Conservation (phyloP, 2,113 vertebrate genomes). For the Cyrtonyx montezumae region DNA sequence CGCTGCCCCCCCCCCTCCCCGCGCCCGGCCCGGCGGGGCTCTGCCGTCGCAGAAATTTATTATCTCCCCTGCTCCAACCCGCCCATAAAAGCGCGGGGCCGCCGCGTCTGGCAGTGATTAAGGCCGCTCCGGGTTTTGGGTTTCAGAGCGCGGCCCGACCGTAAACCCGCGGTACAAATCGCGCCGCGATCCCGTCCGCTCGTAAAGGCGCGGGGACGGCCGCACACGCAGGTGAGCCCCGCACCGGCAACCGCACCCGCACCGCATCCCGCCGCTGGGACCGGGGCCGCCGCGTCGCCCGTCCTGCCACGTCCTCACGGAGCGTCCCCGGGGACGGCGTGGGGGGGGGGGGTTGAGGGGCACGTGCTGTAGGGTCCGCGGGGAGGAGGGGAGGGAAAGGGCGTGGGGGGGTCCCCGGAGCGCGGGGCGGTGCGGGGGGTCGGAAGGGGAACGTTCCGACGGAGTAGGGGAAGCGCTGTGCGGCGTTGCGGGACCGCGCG, state of each 20-base stretch:
- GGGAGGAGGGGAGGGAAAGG: background rate
- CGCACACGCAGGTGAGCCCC: constrained; percentile 38
- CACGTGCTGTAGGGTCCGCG: too few species aligned
- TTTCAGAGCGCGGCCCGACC: constrained; percentile 41
- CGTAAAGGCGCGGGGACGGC: constrained; percentile 37
- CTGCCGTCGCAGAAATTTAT: constrained; percentile 51
- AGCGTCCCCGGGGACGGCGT: too few species aligned
- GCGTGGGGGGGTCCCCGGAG: background rate
- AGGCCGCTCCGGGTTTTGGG: constrained; percentile 46
- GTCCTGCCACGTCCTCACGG: too few species aligned
- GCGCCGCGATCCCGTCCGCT: constrained; percentile 45
- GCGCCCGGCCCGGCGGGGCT: background rate
- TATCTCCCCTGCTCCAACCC: constrained; percentile 57
- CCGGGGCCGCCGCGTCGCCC: background rate
- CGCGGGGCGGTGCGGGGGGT: too few species aligned
- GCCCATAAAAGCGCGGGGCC: constrained; percentile 44
- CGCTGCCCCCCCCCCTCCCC: background rate
- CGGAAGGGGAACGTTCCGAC: too few species aligned
- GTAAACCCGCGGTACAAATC: constrained; percentile 61
- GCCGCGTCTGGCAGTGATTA: constrained; percentile 67
- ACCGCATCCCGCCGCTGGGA: background rate
- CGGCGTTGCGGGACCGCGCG: too few species aligned
- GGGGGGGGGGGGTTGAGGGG: too few species aligned
- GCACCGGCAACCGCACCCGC: background rate
- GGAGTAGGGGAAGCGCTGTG: too few species aligned